Conservation (phyloP, 2,113 vertebrate genomes). For the Gobiocypris rarus region DNA sequence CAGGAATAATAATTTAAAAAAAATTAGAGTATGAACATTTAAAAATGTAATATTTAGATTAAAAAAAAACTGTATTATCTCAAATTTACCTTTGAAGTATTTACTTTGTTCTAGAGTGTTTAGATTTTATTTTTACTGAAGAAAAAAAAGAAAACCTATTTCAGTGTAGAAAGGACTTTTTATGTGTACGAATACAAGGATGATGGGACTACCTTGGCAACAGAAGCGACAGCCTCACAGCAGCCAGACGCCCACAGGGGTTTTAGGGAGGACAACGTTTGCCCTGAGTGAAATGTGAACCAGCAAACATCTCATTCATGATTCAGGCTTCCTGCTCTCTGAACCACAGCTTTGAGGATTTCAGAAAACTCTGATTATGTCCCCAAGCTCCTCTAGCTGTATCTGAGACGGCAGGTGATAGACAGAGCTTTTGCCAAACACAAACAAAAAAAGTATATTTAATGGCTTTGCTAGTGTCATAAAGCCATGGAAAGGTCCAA, state of each 20-base stretch:
- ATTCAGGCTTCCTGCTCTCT: slow-evolving; percentile 35
- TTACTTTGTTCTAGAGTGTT: background rate
- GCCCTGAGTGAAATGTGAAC: slow-evolving; percentile 21
- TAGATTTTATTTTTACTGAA: background rate
- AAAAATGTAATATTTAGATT: background rate
- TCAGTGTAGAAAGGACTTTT: background rate
- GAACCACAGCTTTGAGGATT: slow-evolving; percentile 22
- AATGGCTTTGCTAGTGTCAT: slow-evolving; percentile 15
- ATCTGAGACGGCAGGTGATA: slow-evolving; percentile 3
- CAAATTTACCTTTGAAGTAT: background rate
- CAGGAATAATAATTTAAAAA: too few relatives aligned
- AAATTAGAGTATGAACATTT: background rate
- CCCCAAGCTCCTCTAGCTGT: background rate
- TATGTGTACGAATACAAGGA: background rate
- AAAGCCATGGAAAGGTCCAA: background rate
- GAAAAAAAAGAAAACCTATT: background rate
- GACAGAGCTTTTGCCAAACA: slow-evolving; percentile 17
- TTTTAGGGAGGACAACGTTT: background rate
- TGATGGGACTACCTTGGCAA: slow-evolving; percentile 10
- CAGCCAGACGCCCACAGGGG: background rate
- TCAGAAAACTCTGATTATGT: slow-evolving; percentile 27
- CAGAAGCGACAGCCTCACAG: slow-evolving; percentile 5
- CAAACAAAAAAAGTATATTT: background rate
- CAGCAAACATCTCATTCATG: slow-evolving; percentile 40
- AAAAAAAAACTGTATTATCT: background rate